Evolutionary conservation across 2,888 invertebrate species (phyloP).

Genomic region (Ochropleura plecta): DNA sequence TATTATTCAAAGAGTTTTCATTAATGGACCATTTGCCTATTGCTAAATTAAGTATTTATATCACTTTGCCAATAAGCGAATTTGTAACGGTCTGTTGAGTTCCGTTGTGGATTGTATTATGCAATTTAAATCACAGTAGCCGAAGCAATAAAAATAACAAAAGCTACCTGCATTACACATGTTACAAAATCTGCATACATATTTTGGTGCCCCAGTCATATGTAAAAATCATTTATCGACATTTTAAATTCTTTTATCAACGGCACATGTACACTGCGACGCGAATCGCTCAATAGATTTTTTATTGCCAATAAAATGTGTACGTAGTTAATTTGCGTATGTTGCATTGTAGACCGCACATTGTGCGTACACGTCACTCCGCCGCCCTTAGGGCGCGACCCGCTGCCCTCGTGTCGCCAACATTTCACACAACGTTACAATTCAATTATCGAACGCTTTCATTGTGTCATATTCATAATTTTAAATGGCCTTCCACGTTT

Average conservation of each 20-base stretch:
- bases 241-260: conserved; percentile 85
- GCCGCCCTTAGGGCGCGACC: conserved; percentile 86
- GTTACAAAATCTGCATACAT: conserved; percentile 83
- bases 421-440: conserved; percentile 81
- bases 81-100: conserved; percentile 86
- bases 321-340: conserved; percentile 89
- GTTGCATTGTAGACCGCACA: conserved; percentile 85
- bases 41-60: conserved; percentile 80
- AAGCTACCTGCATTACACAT: conserved; percentile 84
- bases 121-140: conserved; percentile 83
- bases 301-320: conserved; percentile 88
- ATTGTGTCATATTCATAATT: conserved; percentile 82
- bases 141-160: conserved; percentile 76
- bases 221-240: conserved; percentile 89
- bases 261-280: conserved; percentile 84
- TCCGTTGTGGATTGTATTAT: conserved; percentile 79
- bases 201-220: conserved; percentile 79
- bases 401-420: conserved; percentile 83
- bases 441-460: conserved; percentile 82
- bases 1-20: conserved; percentile 71
- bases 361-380: conserved; percentile 77
- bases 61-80: conserved; percentile 78
- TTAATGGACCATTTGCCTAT: conserved; percentile 74
- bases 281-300: conserved; percentile 86
- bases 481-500: conserved; percentile 80